Conservation (phyloP, 2,888 invertebrate species). For the Platycnemis pennipes region DNA sequence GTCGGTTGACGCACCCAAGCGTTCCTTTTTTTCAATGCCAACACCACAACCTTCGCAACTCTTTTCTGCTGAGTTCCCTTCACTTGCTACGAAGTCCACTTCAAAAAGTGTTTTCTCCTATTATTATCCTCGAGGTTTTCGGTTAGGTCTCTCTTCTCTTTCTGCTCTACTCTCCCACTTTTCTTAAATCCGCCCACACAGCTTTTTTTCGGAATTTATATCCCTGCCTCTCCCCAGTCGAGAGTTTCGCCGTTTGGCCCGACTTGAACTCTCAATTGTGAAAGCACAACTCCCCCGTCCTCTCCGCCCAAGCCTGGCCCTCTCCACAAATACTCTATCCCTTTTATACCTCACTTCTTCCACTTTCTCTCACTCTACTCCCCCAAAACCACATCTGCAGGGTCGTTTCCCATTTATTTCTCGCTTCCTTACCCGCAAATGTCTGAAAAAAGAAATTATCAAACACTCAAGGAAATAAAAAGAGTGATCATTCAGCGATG, state of each 20-base stretch:
- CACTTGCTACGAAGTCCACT: not conserved
- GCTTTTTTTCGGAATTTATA: not conserved
- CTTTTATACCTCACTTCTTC: not conserved
- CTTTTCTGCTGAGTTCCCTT: not conserved
- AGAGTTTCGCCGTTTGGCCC: not conserved
- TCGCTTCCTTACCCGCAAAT: no score
- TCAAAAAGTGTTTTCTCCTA: not conserved
- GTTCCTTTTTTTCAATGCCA: not conserved
- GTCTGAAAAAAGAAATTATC: no score
- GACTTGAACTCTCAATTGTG: not conserved
- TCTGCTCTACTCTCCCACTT: not conserved
- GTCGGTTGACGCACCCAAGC: not conserved
- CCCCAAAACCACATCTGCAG: not conserved
- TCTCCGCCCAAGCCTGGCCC: not conserved
- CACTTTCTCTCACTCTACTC: not conserved
- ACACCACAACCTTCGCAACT: not conserved
- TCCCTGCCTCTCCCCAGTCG: not conserved
- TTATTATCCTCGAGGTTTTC: not conserved
- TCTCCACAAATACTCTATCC: not conserved
- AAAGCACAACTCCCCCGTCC: not conserved
- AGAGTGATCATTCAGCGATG: not conserved
- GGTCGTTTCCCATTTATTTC: not conserved
- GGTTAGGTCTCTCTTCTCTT: not conserved
- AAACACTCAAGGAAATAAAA: not conserved
- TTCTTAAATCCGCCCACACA: not conserved